Conservation (phyloP, 2,113 vertebrate species). For the Crocuta crocuta region DNA sequence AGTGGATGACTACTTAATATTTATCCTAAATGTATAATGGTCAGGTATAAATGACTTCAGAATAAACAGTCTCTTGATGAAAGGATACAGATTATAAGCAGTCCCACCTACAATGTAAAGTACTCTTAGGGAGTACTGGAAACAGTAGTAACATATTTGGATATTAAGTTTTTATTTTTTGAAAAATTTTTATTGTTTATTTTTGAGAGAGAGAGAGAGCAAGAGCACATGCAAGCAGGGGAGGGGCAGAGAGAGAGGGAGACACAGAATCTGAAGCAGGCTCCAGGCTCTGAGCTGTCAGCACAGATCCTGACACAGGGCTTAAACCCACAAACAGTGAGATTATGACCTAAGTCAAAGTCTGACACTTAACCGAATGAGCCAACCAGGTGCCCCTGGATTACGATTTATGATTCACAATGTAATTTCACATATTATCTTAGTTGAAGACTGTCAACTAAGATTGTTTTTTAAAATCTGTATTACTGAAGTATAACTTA, state of each 20-base stretch:
- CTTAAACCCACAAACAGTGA: too few species aligned
- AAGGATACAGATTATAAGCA: neutral
- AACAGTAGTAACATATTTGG: neutral
- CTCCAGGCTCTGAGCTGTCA: too few species aligned
- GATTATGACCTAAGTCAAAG: too few species aligned
- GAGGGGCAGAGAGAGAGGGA: too few species aligned
- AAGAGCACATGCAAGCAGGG: too few species aligned
- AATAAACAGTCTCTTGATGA: neutral
- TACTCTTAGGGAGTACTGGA: neutral
- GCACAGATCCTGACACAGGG: too few species aligned
- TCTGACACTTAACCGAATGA: too few species aligned
- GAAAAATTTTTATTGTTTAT: too few species aligned
- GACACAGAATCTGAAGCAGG: too few species aligned
- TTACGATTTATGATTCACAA: slow-evolving; percentile 20
- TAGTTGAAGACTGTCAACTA: neutral
- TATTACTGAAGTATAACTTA: neutral
- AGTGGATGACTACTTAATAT: neutral
- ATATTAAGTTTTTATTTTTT: neutral
- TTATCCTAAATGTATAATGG: neutral
- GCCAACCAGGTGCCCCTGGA: neutral
- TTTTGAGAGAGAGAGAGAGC: neutral
- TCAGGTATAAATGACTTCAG: neutral
- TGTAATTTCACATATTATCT: slow-evolving; percentile 9
- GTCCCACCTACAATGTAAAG: neutral
- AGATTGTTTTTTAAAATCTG: neutral